A percentile compares a stretch with the other conserved stretches of the same genome.
Conservation (phyloP, 2,113 vertebrate species). For the Danio rerio region DNA sequence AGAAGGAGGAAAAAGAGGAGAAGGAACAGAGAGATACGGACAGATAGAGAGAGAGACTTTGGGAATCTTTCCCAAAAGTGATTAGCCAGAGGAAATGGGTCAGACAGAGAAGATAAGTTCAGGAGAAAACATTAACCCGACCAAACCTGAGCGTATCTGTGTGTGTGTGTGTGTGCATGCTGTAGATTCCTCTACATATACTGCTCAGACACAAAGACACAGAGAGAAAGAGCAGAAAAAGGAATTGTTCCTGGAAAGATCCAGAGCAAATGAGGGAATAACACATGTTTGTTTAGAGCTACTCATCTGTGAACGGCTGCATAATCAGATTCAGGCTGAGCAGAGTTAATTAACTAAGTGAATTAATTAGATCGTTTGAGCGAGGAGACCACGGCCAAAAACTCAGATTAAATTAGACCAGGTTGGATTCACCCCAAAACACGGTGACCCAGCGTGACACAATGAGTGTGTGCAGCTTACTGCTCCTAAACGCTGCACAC, state of each 20-base stretch:
- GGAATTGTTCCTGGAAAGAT: slow-evolving; percentile 10
- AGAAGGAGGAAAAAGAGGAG: background rate
- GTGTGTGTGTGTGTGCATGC: background rate
- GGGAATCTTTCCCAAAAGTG: slow-evolving; percentile 40
- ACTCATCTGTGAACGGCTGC: slow-evolving; percentile 5
- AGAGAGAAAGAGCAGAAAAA: background rate
- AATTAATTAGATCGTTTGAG: slow-evolving; percentile 25
- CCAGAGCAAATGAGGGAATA: slow-evolving; percentile 20
- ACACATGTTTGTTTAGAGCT: slow-evolving; percentile 40
- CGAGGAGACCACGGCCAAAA: slow-evolving; percentile 16
- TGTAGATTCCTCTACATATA: background rate
- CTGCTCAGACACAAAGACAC: background rate
- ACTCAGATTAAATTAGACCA: background rate
- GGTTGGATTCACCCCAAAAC: slow-evolving; percentile 16
- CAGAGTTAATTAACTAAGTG: slow-evolving; percentile 10
- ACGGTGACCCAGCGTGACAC: background rate
- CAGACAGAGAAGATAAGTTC: slow-evolving; percentile 40
- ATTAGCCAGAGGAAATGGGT: slow-evolving; percentile 38
- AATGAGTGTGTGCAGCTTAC: background rate
- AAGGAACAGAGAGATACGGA: background rate
- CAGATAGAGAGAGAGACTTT: slow-evolving; percentile 6
- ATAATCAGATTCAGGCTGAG: slow-evolving; percentile 14
- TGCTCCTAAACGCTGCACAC: too few species aligned
- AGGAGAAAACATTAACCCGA: slow-evolving; percentile 32
- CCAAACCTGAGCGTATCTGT: slow-evolving; percentile 6